Conservation (phyloP, 2,113 vertebrate genomes). For the Oryzias melastigma region DNA sequence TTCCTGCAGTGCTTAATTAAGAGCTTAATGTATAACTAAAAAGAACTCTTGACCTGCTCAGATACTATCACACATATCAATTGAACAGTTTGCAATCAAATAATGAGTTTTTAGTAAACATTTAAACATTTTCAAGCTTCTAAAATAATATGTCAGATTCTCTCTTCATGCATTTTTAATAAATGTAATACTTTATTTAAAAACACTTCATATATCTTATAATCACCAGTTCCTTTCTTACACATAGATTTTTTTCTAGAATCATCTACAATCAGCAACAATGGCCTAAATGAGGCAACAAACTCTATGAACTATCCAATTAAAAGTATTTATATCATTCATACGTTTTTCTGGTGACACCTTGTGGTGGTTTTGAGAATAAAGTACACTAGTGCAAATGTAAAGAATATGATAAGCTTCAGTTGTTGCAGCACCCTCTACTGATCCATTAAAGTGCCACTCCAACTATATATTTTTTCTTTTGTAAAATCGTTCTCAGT, state of each 20-base stretch:
- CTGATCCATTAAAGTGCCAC: no score
- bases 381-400: no score
- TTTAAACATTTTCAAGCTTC: neutral
- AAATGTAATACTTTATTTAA: neutral
- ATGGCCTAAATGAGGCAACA: conserved; percentile 5
- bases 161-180: neutral
- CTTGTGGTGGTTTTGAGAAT: conserved; percentile 28
- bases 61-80: no score
- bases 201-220: neutral
- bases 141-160: neutral
- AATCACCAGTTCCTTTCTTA: conserved; percentile 2
- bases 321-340: neutral
- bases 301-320: conserved; percentile 7
- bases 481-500: no score
- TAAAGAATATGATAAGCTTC: no score
- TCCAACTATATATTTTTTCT: no score
- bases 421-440: no score
- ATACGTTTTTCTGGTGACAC: conserved; percentile 19
- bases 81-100: neutral
- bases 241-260: neutral
- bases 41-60: no score
- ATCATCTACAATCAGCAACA: conserved; percentile 8
- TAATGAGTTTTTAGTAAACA: neutral
- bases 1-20: conserved; percentile 38
- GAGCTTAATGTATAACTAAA: conserved; percentile 6